Evolutionary conservation across 2,113 vertebrate species (phyloP).

Genomic region (Trachemys scripta): DNA sequence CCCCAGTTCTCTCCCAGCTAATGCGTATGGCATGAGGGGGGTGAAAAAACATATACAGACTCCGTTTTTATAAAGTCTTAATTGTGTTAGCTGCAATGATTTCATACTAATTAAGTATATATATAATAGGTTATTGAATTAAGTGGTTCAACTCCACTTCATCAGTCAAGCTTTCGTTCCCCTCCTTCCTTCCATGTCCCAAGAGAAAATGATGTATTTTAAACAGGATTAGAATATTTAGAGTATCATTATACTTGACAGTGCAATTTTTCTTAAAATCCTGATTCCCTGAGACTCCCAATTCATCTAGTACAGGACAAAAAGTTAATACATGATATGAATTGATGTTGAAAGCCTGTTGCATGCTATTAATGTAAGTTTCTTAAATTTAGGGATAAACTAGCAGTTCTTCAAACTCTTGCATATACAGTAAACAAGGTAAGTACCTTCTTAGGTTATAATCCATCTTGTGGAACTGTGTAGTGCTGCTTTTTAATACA

Average conservation of each 20-base stretch:
- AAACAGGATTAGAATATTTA: not conserved
- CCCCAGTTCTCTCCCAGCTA: fast-evolving
- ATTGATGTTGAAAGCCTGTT: not conserved
- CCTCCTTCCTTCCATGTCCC: not conserved
- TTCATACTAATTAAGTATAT: not conserved
- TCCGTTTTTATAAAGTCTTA: not conserved
- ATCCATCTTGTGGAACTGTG: fast-evolving
- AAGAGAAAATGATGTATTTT: not conserved
- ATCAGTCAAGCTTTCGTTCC: not conserved
- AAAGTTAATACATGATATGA: fast-evolving
- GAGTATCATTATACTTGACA: not conserved
- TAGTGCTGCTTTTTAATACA: not conserved
- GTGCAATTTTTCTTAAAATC: not conserved
- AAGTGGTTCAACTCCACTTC: not conserved
- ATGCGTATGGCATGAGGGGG: fast-evolving
- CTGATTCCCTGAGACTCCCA: not conserved
- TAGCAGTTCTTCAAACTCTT: conserved; percentile 89
- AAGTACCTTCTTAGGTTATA: conserved; percentile 55
- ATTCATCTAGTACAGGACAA: not conserved
- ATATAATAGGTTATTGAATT: not conserved
- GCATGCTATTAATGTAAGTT: not conserved
- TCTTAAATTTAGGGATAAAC: conserved; percentile 85
- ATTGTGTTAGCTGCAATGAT: not conserved
- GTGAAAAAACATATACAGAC: not conserved
- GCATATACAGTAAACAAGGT: conserved; percentile 89